A percentile compares a stretch with the other conserved stretches of the same genome.
phyloP scores from a whole-genome alignment of 2,888 invertebrate species.

The Drosophila stalkeri region DNA sequence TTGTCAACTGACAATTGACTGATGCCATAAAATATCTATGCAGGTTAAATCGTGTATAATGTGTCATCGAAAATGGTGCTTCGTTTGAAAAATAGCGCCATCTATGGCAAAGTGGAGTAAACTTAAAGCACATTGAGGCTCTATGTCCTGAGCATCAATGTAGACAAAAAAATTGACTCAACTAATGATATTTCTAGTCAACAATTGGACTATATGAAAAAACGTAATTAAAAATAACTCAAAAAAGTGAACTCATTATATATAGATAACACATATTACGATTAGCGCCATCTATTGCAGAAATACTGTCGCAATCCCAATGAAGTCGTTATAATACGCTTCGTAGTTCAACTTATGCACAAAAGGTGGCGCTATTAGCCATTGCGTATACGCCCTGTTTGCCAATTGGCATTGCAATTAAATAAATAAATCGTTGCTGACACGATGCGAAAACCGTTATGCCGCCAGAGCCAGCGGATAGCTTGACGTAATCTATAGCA shows the following conservation, averaged over 20 bases:
- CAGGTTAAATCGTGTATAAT: no score
- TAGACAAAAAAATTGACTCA: not conserved
- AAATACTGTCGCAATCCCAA: not conserved
- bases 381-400: constrained; percentile 18
- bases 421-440: constrained; percentile 4
- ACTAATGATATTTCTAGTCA: not conserved
- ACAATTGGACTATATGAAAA: not conserved
- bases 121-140: not conserved
- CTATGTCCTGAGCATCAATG: constrained; percentile 4
- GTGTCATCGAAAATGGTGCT: no score
- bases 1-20: no score
- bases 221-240: not conserved
- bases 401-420: constrained; percentile 1
- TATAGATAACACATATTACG: not conserved
- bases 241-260: not conserved
- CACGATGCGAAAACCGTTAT: constrained; percentile 16
- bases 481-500: constrained; percentile 36
- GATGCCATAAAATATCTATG: no score
- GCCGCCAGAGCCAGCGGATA: constrained; percentile 8
- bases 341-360: constrained; percentile 5
- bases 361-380: constrained; percentile 10
- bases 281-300: not conserved
- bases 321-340: no score
- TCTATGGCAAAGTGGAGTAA: not conserved
- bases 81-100: constrained; percentile 13